Evolutionary conservation across 2,888 invertebrate genomes (phyloP).

Genomic region (Mimas tiliae): DNA sequence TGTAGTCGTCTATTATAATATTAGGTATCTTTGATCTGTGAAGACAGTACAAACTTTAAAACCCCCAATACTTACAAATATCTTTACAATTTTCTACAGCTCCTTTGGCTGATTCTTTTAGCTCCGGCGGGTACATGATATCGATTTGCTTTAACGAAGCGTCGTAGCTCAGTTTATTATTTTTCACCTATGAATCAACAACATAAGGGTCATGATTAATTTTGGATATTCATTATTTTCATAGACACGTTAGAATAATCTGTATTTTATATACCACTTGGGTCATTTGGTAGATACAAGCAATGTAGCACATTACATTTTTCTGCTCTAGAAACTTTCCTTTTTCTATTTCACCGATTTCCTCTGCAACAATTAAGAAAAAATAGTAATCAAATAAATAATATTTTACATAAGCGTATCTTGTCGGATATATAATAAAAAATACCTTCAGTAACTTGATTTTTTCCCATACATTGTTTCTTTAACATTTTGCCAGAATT

Average conservation of each 20-base stretch:
- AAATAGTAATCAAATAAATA: background rate
- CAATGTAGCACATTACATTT: slow-evolving; percentile 76
- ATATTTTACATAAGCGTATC: too few species aligned
- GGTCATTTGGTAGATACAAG: slow-evolving; percentile 72
- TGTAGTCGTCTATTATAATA: background rate
- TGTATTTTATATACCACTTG: slow-evolving; percentile 59
- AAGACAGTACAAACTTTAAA: background rate
- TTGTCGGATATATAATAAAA: too few species aligned
- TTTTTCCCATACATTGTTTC: slow-evolving; percentile 86
- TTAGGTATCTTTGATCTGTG: background rate
- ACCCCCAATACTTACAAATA: slow-evolving; percentile 58
- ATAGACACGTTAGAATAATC: background rate
- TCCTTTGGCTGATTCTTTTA: slow-evolving; percentile 64
- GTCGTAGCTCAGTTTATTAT: slow-evolving; percentile 71
- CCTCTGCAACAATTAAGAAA: slow-evolving; percentile 56
- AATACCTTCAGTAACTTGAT: slow-evolving; percentile 68
- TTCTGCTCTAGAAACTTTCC: slow-evolving; percentile 72
- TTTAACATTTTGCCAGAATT: slow-evolving; percentile 85
- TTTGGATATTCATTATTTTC: too few species aligned
- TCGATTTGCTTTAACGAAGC: slow-evolving; percentile 72
- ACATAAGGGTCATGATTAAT: too few species aligned
- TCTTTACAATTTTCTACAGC: slow-evolving; percentile 64
- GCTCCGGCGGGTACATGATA: slow-evolving; percentile 70
- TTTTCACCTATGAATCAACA: slow-evolving; percentile 64
- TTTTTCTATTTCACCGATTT: slow-evolving; percentile 67